Evolutionary conservation across 2,113 vertebrate genomes (phyloP), one percentile per base, ranked within the genome.

Genomic region (Urocynchramus pylzowi): DNA sequence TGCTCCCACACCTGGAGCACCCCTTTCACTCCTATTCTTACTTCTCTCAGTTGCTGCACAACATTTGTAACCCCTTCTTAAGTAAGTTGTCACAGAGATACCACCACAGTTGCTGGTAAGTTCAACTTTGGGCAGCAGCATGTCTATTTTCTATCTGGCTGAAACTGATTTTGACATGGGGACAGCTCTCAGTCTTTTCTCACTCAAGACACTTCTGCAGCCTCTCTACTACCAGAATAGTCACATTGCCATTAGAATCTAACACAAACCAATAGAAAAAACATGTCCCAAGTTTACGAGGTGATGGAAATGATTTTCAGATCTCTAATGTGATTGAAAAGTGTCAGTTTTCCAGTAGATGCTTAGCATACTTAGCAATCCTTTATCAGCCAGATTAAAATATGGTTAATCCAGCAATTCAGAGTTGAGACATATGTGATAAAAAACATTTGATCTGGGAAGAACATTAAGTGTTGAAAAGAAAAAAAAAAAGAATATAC

Each of bases 241-340:
- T 44, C 17, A 68, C 4, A 4, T 18, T 44, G 13, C 22, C 17
- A 64, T 1, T 0, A 45, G 16, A 59, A 31, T 24, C 10, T 61
- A 61, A 52, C 7, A 71, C 3, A 52, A 30, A 54, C 1, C 10
- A 59, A 50, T 1, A 60, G 22, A 53, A 56, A 64, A 71, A 42
- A 16, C 3, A 7, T 2, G 19, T 26, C 24, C 16, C 8, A 37
- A 21, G 19, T 13, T 41, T 9, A 16, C 1, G 0, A n/a, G 26
- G 6, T 27, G 10, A 20, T 54, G 8, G 30, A 37, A 33, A 56
- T 16, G 4, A 45, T 78, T 78, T n/a, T 78, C 31, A 69, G 7
- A n/a, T n/a, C 16, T 74, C 14, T 44, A 41, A 59, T 35, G 8
- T 65, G 35, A 69, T 37, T 64, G 4, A n/a, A 73, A 42, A 26